phyloP scores from a whole-genome alignment of 2,888 invertebrate species.

The Andrena flavipes region DNA sequence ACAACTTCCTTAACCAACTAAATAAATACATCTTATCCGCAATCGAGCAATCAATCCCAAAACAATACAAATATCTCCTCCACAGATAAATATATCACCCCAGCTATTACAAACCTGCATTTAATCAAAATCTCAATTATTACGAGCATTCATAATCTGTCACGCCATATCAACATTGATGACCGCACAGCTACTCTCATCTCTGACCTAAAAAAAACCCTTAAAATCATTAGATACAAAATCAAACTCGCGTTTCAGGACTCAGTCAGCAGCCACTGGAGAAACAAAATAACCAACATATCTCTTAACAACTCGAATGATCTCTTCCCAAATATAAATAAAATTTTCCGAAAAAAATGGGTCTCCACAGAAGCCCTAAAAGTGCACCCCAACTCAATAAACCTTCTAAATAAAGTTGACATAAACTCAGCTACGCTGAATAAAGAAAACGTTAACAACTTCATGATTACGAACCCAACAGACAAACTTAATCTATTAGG shows the following conservation, averaged over 20 bases:
- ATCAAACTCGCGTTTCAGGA: neutral
- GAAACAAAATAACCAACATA: neutral
- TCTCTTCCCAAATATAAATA: conserved; percentile 20
- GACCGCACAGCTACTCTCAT: too few relatives aligned
- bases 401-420: neutral
- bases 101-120: too few relatives aligned
- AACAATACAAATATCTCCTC: too few relatives aligned
- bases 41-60: too few relatives aligned
- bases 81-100: too few relatives aligned
- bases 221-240: neutral
- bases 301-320: neutral
- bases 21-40: too few relatives aligned
- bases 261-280: neutral
- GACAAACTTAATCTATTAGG: conserved; percentile 22
- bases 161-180: too few relatives aligned
- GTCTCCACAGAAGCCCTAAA: neutral
- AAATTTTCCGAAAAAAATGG: neutral
- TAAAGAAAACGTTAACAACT: too few relatives aligned
- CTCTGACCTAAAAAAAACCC: neutral
- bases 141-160: too few relatives aligned
- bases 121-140: too few relatives aligned
- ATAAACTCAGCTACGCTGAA: neutral
- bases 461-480: neutral
- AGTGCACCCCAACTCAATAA: neutral
- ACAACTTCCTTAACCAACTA: too few relatives aligned